Evolutionary conservation across 2,888 invertebrate genomes (phyloP), one percentile per base, ranked within the genome.

Genomic region (Drosophila stalkeri): DNA sequence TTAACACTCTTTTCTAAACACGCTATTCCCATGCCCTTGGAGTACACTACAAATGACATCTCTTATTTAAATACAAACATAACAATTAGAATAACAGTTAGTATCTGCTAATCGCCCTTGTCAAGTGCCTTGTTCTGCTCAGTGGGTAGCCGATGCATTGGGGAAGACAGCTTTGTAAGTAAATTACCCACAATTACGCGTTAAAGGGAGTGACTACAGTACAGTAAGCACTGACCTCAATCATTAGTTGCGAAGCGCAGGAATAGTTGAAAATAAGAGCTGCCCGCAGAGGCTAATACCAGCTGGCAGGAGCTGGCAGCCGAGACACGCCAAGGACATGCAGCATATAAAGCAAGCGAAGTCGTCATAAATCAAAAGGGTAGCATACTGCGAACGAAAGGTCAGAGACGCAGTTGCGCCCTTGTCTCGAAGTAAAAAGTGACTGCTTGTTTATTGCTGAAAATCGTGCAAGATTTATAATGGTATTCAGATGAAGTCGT

Each of bases 161-260:
- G 14, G 37, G 31, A 39, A 49, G 66, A 43, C 66, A 62, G 75
- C 79, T 73, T 72, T 81, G 81, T 82, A 75, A 61, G 72, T 63
- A 77, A 89, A 89, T 87, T 87, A 80, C 68, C 64, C 37, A 68
- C 88, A 86, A 87, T 89, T 87, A 87, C 79, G 60, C 57, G 46
- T 31, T 41, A 20, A 62, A 43, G 52, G 18, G 39, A 62, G 27
- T 41, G 49, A 68, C 44, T 41, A 20, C n/a, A 27, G 31, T 63
- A 47, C 62, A 77, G 63, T 74, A 71, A 64, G 62, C 75, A 77
- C 70, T 82, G 81, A 86, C 88, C 84, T 86, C 84, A 88, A 88
- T 86, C 84, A 88, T 88, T 85, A 80, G 88, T 72, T 86, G 88
- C 79, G 82, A 72, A 82, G 77, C 74, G 57, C 74, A 52, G 55